A percentile compares a stretch with the other conserved stretches of the same genome.
Conservation (phyloP, 2,888 invertebrate species). For the Liopterus haemorrhoidalis region DNA sequence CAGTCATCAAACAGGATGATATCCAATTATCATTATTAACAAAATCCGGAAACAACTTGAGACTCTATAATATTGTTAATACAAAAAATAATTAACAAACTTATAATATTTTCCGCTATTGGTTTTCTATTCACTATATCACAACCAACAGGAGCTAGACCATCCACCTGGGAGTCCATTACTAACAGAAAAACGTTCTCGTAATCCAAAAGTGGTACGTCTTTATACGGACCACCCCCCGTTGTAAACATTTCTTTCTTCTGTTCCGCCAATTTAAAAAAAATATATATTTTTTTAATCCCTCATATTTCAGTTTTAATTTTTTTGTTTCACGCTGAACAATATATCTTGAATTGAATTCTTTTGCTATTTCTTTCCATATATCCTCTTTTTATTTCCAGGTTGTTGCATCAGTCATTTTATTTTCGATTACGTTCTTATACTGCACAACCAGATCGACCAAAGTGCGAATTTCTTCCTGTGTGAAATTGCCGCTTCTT, state of each 20-base stretch:
- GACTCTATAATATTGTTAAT: background rate
- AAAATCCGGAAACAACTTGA: background rate
- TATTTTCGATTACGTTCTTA: no score
- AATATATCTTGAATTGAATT: background rate
- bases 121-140: background rate
- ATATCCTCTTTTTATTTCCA: conserved; percentile 1
- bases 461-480: no score
- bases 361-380: background rate
- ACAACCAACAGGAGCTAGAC: background rate
- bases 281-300: background rate
- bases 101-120: background rate
- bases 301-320: background rate
- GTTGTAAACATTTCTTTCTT: background rate
- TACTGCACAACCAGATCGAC: no score
- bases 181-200: background rate
- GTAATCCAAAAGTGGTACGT: background rate
- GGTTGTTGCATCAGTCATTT: background rate
- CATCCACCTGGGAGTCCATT: background rate
- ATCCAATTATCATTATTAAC: background rate
- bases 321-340: background rate
- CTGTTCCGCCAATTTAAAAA: background rate
- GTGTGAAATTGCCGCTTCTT: no score
- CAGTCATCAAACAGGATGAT: no score
- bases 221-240: background rate
- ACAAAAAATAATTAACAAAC: background rate